These are phyloP conservation scores for Zaprionus taronus DNA, from an alignment of 1,140 invertebrate genomes.

Conservation along the genomic window DNA sequence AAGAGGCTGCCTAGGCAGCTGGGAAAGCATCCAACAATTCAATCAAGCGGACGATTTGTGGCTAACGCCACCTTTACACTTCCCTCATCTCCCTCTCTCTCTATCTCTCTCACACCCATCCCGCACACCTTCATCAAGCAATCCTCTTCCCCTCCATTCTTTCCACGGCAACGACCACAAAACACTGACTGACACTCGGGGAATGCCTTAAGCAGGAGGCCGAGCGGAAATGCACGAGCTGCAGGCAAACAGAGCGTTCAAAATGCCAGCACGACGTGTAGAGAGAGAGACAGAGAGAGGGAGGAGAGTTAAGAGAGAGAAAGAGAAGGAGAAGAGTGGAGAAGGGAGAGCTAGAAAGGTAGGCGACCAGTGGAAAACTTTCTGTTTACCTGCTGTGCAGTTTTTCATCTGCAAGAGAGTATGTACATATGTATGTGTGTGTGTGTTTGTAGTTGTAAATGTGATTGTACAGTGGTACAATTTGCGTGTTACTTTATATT, in stretches of 20 bases:
- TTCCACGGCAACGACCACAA: conserved; percentile 5
- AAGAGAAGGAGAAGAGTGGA: background rate
- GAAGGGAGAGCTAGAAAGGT: conserved; percentile 23
- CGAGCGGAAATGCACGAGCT: conserved; percentile 65
- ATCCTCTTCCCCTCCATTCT: background rate
- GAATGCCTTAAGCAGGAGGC: conserved; percentile 48
- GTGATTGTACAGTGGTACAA: background rate
- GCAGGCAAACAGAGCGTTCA: conserved; percentile 61
- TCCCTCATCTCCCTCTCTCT: background rate
- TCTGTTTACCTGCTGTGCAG: conserved; percentile 47
- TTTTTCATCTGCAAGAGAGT: conserved; percentile 14
- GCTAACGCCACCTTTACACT: conserved; percentile 39
- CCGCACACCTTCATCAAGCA: background rate
- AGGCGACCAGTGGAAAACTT: conserved; percentile 60
- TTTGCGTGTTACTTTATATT: background rate
- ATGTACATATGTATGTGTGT: no score
- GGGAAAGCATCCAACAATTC: conserved; percentile 65
- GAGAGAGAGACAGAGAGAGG: background rate
- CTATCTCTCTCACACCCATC: background rate
- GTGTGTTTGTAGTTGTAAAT: conserved; percentile 16
- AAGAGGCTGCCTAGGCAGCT: conserved; percentile 7
- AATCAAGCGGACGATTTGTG: conserved; percentile 74
- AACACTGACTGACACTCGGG: conserved; percentile 29
- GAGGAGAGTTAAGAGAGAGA: background rate
- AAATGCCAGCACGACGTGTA: conserved; percentile 45